Evolutionary conservation across 2,113 vertebrate genomes (phyloP).

Genomic region (Tichodroma muraria): DNA sequence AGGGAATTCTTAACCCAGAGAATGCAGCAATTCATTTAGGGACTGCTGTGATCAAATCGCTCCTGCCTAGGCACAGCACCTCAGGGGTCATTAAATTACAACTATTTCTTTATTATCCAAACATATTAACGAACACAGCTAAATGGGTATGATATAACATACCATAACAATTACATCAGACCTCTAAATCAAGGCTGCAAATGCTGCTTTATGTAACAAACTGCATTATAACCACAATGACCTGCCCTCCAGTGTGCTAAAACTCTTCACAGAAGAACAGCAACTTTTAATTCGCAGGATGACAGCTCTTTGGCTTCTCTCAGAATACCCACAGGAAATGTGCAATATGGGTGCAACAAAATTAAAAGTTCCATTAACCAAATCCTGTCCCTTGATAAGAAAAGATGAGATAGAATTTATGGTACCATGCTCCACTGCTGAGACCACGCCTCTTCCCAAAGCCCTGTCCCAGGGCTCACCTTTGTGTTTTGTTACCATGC

Average conservation of each 20-base stretch:
- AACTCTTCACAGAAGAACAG: neutral
- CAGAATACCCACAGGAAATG: neutral
- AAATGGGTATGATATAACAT: neutral
- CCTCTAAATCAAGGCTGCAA: conserved; percentile 24
- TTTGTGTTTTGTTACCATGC: rapidly evolving
- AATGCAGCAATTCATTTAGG: neutral
- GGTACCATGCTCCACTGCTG: neutral
- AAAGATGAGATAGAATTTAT: neutral
- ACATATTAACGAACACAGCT: neutral
- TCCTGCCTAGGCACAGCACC: neutral
- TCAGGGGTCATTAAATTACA: neutral
- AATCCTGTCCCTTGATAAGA: neutral
- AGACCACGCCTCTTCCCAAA: neutral
- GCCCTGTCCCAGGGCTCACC: neutral
- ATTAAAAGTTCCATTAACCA: neutral
- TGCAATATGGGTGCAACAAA: neutral
- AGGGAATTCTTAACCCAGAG: neutral
- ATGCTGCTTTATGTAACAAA: neutral
- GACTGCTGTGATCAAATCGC: neutral
- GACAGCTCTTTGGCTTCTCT: neutral
- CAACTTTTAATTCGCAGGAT: neutral
- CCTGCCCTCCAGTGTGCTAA: neutral
- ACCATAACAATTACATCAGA: neutral
- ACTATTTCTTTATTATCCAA: neutral
- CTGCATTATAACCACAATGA: neutral